Base-by-base conservation (phyloP, 2,888 invertebrate genomes). In the Glyphotaelius pellucidus region DNA sequence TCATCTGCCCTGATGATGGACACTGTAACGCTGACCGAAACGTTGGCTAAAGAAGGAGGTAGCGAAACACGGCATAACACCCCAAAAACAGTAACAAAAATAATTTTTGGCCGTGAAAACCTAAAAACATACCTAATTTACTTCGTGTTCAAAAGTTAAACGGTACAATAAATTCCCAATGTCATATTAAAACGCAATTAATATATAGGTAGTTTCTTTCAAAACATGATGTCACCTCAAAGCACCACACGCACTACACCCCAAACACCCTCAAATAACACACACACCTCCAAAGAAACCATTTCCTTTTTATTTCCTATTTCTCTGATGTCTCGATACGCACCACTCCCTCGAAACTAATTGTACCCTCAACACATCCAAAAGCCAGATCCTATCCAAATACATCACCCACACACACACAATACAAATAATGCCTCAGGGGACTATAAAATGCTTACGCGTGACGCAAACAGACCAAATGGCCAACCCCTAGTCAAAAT, bases 281-380 rank as follows among this genome's bases (percentile, higher is more conserved):
- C 38, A 81, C 81, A 80, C 81, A 90, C 81, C 31, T 81, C 15
- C 42, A 81, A 80, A 42, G 67, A 31, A 67, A 32, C 90, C 84
- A 90, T 90, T 90, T 90, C 90, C 90, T 90, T 90, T 90, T 90
- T 90, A 90, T 90, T 90, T 90, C 90, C 85, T 90, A 67, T 90
- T 31, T 35, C 89, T 67, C 67, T 67, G 67, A 67, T 67, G 67
- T 67, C 81, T n/a, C 42, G 89, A 80, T 42, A 32, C 79, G 35
- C 89, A 90, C 90, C 90, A 90, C 90, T 80, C 84, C 90, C 90
- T 83, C 90, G 31, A 15, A 52, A 90, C 90, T 84, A 84, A 90
- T 90, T 84, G 84, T 30, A 52, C 35, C 52, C n/a, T 38, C 67
- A 25, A 67, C 38, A 52, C 90, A 89, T 19, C 42, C 30, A n/a